Evolutionary conservation across 2,797 vertebrate species (phyloP).

Genomic region (Chiloscyllium punctatum): DNA sequence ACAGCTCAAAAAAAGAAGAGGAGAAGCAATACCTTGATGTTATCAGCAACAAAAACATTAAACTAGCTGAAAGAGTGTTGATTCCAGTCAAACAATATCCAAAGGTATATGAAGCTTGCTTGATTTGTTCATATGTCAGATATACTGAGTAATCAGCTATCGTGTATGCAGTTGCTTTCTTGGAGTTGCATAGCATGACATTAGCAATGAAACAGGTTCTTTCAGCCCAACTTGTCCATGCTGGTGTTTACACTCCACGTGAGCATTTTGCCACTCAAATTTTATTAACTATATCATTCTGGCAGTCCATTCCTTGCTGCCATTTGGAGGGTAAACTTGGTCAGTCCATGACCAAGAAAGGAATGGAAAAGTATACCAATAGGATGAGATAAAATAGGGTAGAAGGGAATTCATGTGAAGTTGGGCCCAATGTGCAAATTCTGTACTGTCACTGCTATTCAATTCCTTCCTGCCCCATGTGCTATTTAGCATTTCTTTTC

Average conservation of each 20-base stretch:
- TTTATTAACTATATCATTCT: too few species aligned
- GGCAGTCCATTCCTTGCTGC: neutral
- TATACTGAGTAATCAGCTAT: neutral
- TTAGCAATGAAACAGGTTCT: neutral
- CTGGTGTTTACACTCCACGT: neutral
- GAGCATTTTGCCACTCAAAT: too few species aligned
- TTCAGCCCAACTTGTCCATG: neutral
- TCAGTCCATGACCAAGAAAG: neutral
- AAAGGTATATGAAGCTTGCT: constrained; percentile 73
- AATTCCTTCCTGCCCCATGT: neutral
- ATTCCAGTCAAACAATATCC: constrained; percentile 98
- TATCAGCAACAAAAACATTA: constrained; percentile 99
- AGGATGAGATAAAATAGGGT: neutral
- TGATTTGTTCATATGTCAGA: constrained; percentile 25
- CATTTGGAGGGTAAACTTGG: neutral
- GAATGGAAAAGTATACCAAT: neutral
- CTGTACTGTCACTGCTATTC: neutral
- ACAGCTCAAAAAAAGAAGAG: constrained; percentile 85
- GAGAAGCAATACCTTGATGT: constrained; percentile 96
- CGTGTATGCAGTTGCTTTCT: neutral
- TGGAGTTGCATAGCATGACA: neutral
- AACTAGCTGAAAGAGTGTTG: constrained; percentile 91
- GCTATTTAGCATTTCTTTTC: too few species aligned
- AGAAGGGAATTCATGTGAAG: neutral
- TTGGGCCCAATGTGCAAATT: neutral